Evolutionary conservation across 1,140 invertebrate genomes (phyloP), one percentile per base, ranked within the genome.

Genomic region (Stegodyphus mimosarum): DNA sequence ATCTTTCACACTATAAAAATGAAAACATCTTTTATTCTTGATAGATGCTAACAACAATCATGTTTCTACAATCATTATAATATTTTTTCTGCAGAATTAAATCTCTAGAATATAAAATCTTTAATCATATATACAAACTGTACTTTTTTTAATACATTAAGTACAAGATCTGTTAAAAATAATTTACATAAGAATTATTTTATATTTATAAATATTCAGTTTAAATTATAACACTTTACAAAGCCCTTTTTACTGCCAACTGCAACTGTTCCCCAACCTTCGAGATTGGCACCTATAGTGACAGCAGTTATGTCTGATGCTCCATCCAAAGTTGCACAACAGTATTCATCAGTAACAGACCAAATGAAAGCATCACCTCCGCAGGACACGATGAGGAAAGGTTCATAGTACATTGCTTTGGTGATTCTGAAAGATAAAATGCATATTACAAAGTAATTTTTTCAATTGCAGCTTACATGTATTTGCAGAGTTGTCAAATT

Each of bases 291-390:
- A 18, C n/a, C 13, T 4, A 84, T 49, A n/a, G 72, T 17, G 18
- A 84, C 9, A 17, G 72, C 50, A 11, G 81, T 49, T 10, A 7
- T 55, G 15, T 60, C 13, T 49, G 18, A 6, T n/a, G 67, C 50
- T 9, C 15, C 2, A 7, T 53, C 51, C 48, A 84, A 70, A 18
- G 73, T 48, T 49, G 81, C 81, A 70, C 60, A 84, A 13, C 81
- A 84, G 17, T 84, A 76, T 60, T 84, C 81, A 49, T 84, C 63
- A 17, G n/a, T 52, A 13, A 70, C 48, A 11, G 33, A 70, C 81
- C 81, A 84, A 1, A 84, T 17, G 64, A 76, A 76, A 60, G 63
- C 18, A 50, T 66, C 63, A 13, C 70, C 66, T 69, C n/a, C 11
- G n/a, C 17, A 49, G 33, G 64, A 55, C 10, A 50, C 81, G 49